These are phyloP conservation scores for Acropora tenuis DNA, from an alignment of 64 coral and sea anemone species.

Conservation along the genomic window DNA sequence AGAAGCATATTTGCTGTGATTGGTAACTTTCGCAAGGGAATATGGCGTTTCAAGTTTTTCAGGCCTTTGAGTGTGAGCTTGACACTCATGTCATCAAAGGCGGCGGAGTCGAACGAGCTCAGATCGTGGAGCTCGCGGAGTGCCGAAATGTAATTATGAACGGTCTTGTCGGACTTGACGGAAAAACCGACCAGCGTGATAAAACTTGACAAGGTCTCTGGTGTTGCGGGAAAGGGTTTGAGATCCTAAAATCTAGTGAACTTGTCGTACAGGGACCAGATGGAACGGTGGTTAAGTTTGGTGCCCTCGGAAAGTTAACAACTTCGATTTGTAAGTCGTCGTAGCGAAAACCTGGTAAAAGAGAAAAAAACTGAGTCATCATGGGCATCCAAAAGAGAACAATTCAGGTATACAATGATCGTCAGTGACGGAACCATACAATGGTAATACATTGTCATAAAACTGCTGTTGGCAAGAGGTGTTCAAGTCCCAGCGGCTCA, in stretches of 20 bases:
- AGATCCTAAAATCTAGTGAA: slow-evolving; percentile 15
- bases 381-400: slow-evolving; percentile 1
- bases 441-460: background rate
- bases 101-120: background rate
- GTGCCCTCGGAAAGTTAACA: background rate
- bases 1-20: slow-evolving; percentile 18
- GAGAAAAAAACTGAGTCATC: background rate
- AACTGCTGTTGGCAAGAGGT: background rate
- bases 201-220: background rate
- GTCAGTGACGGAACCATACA: background rate
- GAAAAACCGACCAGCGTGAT: slow-evolving; percentile 5
- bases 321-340: background rate
- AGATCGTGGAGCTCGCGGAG: slow-evolving; percentile 4
- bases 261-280: background rate
- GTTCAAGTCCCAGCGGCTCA: background rate
- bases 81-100: slow-evolving; percentile 32
- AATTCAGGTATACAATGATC: background rate
- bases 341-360: slow-evolving; percentile 21
- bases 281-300: slow-evolving; percentile 6
- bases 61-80: slow-evolving; percentile 29
- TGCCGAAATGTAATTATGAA: slow-evolving; percentile 17
- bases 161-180: slow-evolving; percentile 12
- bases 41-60: slow-evolving; percentile 4
- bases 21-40: slow-evolving; percentile 19
- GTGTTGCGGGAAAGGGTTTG: background rate